Conservation (phyloP, 92 coral and sea anemone genomes). For the Bergia sp. region DNA sequence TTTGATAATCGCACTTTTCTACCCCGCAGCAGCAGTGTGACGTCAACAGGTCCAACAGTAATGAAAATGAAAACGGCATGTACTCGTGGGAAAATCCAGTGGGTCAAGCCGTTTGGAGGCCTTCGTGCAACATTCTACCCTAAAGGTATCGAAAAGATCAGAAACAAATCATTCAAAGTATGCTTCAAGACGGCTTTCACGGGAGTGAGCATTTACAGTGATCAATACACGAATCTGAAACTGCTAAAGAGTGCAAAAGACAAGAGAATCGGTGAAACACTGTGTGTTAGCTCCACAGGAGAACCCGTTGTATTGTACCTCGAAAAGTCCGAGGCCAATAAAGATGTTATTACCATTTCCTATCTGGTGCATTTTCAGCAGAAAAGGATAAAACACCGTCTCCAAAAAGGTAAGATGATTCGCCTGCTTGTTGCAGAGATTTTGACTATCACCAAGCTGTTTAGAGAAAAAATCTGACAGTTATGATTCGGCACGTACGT, state of each 20-base stretch:
- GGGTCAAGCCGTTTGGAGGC: conserved; percentile 93
- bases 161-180: conserved; percentile 66
- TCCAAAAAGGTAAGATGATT: conserved; percentile 57
- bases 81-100: conserved; percentile 75
- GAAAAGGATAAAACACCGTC: conserved; percentile 61
- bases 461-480: background rate
- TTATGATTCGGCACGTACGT: background rate
- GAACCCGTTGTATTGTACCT: conserved; percentile 67
- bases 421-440: background rate
- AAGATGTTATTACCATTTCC: conserved; percentile 46
- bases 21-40: conserved; percentile 25
- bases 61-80: conserved; percentile 68
- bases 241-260: conserved; percentile 55
- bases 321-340: conserved; percentile 61
- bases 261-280: conserved; percentile 47
- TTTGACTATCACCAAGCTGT: background rate
- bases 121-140: conserved; percentile 84
- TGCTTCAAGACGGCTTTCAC: conserved; percentile 69
- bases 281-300: conserved; percentile 64
- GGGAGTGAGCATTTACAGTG: conserved; percentile 73
- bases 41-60: conserved; percentile 64
- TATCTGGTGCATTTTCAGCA: conserved; percentile 62
- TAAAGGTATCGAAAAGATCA: conserved; percentile 50
- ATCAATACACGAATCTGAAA: conserved; percentile 59
- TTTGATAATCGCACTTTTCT: background rate